Evolutionary conservation across 2,113 vertebrate genomes (phyloP).

Genomic region (Axis porcinus): DNA sequence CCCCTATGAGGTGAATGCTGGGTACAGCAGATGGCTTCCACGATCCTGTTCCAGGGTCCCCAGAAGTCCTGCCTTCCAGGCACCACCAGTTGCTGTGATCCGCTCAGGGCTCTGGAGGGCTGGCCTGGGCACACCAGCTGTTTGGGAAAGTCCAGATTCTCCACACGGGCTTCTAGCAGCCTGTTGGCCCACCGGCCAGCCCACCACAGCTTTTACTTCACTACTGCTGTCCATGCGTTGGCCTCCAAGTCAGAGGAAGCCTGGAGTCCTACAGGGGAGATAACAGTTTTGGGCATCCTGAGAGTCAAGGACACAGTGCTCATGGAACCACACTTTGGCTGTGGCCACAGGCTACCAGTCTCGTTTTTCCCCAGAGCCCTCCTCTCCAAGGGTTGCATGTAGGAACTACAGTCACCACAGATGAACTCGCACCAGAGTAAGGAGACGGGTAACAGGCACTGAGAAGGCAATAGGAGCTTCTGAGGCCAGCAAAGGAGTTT

Average conservation of each 20-base stretch:
- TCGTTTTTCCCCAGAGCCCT: background rate
- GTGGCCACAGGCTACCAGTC: background rate
- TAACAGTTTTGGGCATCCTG: background rate
- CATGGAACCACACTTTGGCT: background rate
- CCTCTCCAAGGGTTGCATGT: background rate
- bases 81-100: background rate
- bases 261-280: background rate
- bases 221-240: fast-evolving
- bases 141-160: background rate
- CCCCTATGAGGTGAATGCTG: background rate
- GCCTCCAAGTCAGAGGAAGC: background rate
- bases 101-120: background rate
- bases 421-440: background rate
- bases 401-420: background rate
- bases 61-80: background rate
- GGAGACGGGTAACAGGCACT: background rate
- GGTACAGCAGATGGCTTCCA: background rate
- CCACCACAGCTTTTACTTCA: background rate
- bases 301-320: background rate
- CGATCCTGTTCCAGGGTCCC: background rate
- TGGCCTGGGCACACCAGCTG: background rate
- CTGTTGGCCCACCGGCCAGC: background rate
- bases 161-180: background rate
- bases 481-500: background rate
- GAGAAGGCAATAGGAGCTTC: background rate